Base-by-base conservation (phyloP, 2,113 vertebrate species). In the Carassius carassius region DNA sequence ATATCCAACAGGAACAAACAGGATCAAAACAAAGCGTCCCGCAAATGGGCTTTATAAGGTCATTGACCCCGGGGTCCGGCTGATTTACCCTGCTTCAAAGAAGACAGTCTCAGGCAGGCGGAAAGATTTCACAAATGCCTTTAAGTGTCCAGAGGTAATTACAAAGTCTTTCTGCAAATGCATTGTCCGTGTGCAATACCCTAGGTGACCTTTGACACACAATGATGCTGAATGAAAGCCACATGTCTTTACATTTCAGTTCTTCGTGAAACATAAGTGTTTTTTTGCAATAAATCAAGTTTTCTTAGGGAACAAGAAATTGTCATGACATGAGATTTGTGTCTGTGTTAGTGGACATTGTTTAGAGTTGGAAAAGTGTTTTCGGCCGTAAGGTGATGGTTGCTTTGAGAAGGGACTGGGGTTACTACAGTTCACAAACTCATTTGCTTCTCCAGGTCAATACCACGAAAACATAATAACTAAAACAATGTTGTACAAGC, bases 401-500 rank as follows among this genome's bases (percentile, higher is more conserved):
- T 84, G 89, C 80, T 88, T 78, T 72, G 62, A 81, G 51, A 75
- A 85, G 81, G 73, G 23, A 81, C 58, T 51, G 78, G 73, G 62
- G 85, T 75, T 79, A 84, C 80, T 76, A 5, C 21, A 51, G 81
- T 88, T 89, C 84, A 88, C 60, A 81, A 89, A 88, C 75, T 80
- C 85, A 17, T 21, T 35, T 65, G n/a, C 29, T 41, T 82, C 51
- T 88, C 65, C 21, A 72, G 85, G 90, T 88, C 87, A 89, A 49
- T 89, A 82, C 78, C 74, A 81, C 69, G n/a, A 32, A 78, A 84
- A 58, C 32, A n/a, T 7, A n/a, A 3, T 41, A 60, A 37, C 9
- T n/a, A 12, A 60, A 78, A 78, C 54, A 60, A 78, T 60, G 54
- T 41, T n/a, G 60, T 47, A 29, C 25, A 58, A 58, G 13, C 44